phyloP scores from a whole-genome alignment of 1,140 invertebrate species.

The Adelges cooleyi region DNA sequence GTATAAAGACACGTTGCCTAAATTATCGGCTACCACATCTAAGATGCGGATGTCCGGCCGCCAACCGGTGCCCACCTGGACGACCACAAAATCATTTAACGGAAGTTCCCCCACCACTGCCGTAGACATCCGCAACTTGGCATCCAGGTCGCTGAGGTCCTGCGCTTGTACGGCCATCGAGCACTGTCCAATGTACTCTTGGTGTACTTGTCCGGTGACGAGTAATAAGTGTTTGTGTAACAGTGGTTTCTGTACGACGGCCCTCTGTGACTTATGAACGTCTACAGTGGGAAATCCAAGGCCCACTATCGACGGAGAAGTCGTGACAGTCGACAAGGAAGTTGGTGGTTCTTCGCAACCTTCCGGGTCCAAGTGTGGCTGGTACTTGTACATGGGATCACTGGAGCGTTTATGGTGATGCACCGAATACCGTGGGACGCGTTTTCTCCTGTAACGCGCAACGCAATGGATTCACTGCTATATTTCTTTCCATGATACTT shows the following conservation, averaged over 20 bases:
- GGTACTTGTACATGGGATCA: slow-evolving; percentile 14
- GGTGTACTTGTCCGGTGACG: slow-evolving; percentile 24
- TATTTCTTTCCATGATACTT: too few species aligned
- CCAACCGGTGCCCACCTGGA: slow-evolving; percentile 30
- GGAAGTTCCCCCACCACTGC: neutral
- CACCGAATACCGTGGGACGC: neutral
- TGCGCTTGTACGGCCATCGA: slow-evolving; percentile 17
- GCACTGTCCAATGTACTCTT: slow-evolving; percentile 30
- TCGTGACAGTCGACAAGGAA: neutral
- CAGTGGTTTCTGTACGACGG: too few species aligned
- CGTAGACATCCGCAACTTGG: slow-evolving; percentile 1
- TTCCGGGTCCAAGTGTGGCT: neutral
- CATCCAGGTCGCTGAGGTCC: slow-evolving; percentile 10
- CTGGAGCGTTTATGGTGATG: neutral
- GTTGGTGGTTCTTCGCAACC: neutral
- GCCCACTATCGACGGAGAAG: slow-evolving; percentile 1
- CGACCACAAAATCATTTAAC: slow-evolving; percentile 20
- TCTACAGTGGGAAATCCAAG: too few species aligned
- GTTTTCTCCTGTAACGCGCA: neutral
- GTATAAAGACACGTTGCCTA: slow-evolving; percentile 32
- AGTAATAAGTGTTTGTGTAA: slow-evolving; percentile 30
- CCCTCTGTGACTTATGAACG: too few species aligned
- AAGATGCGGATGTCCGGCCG: slow-evolving; percentile 22
- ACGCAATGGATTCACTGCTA: neutral
- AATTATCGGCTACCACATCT: slow-evolving; percentile 27